A percentile compares a stretch with the other conserved stretches of the same genome.
Evolutionary conservation across 2,888 invertebrate genomes (phyloP).

Genomic region (Agriopis leucophaearia): DNA sequence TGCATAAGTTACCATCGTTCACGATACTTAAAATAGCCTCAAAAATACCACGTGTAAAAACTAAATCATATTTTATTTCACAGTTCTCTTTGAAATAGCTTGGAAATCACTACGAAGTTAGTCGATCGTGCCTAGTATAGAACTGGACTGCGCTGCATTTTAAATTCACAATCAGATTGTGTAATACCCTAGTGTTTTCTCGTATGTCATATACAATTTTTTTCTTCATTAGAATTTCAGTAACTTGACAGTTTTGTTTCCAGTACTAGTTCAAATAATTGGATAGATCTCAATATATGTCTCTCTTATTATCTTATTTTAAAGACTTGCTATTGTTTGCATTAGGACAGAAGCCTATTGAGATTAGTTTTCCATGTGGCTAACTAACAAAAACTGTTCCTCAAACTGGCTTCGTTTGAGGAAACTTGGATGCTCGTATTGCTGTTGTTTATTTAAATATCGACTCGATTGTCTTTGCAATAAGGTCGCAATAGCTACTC

Average conservation of each 20-base stretch:
- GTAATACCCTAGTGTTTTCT: background rate
- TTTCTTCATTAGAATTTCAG: background rate
- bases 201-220: background rate
- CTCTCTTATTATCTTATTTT: too few species aligned
- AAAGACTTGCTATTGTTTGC: too few species aligned
- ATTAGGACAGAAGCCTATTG: too few species aligned
- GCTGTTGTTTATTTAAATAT: too few species aligned
- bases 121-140: conserved; percentile 9
- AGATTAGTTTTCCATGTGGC: background rate
- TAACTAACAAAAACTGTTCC: background rate
- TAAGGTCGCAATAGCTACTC: too few species aligned
- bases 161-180: conserved; percentile 6
- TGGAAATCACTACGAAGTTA: conserved; percentile 13
- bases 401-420: too few species aligned
- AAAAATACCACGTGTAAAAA: conserved; percentile 4
- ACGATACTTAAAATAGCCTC: background rate
- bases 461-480: too few species aligned
- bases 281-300: too few species aligned
- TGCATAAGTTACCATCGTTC: background rate
- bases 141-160: conserved; percentile 6
- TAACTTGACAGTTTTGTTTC: too few species aligned
- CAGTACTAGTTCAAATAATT: too few species aligned
- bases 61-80: conserved; percentile 4
- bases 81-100: conserved; percentile 5
- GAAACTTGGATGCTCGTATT: too few species aligned